Base-by-base conservation (phyloP, 2,113 vertebrate genomes). In the Phaethon lepturus region DNA sequence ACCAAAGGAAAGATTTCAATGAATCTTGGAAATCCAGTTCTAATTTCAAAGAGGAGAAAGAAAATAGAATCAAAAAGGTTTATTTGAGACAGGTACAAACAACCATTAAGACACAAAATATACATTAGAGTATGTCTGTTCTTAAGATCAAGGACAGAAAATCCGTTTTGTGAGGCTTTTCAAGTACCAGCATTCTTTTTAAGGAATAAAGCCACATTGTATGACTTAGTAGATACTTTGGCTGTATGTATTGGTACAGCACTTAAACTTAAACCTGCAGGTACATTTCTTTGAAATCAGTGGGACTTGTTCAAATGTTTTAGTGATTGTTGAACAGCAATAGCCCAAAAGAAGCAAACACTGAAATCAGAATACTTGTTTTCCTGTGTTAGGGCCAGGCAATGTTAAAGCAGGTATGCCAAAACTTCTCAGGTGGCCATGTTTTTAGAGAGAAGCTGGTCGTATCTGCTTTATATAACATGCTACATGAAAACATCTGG, bases 321-420 rank as follows among this genome's bases (percentile, higher is more conserved):
- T 66, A 50, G 28, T 73, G 29, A 79, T 60, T 80, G 58, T 35
- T 88, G 72, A 69, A n/a, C 17, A 73, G 9, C 7, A 66, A n/a
- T 24, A 55, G 20, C 22, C 26, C 40, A 78, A 72, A 91, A 89
- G 38, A 76, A 94, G 47, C 40, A 84, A 83, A 35, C 14, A 45
- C n/a, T 72, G 40, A 72, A 84, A 56, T 62, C 3, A 17, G 6
- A 84, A 5, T 31, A 52, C 35, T 72, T 75, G 6, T 71, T 93
- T 93, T 81, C 31, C 17, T 74, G 22, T 3, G 1, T 13, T 0
- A 0, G 38, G 11, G 8, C 29, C 64, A 33, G 33, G 24, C 63
- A 84, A 18, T 28, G 10, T 66, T 77, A 88, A 13, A 86, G 63
- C 16, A 68, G 14, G 14, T 35, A 62, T 69, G 35, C 44, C 40